These are phyloP conservation scores for Cephalopholis sonnerati DNA, from an alignment of 2,113 vertebrate species.

Conservation along the genomic window DNA sequence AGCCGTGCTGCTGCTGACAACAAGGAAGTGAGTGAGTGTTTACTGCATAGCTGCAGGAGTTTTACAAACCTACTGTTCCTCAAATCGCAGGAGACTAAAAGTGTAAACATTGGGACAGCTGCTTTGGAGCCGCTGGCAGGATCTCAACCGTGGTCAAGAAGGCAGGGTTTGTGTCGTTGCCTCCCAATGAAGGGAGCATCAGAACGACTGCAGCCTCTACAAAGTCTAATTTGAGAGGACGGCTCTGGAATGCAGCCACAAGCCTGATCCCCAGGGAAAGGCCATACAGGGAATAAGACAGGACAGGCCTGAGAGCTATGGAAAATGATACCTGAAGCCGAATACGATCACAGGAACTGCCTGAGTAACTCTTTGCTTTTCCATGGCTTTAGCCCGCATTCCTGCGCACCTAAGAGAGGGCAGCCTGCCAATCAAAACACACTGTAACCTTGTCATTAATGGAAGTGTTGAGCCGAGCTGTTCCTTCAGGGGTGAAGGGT, in stretches of 20 bases:
- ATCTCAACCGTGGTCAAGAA: constrained; percentile 76
- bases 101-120: constrained; percentile 83
- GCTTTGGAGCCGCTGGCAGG: constrained; percentile 75
- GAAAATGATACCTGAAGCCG: constrained; percentile 55
- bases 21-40: constrained; percentile 9
- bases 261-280: constrained; percentile 62
- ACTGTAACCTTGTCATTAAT: constrained; percentile 39
- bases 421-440: constrained; percentile 54
- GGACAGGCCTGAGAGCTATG: constrained; percentile 35
- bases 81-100: constrained; percentile 74
- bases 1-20: not conserved
- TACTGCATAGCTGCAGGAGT: constrained; percentile 76
- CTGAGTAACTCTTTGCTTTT: constrained; percentile 60
- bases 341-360: constrained; percentile 46
- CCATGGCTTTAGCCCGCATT: constrained; percentile 41
- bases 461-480: constrained; percentile 25
- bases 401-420: constrained; percentile 23
- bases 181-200: constrained; percentile 82
- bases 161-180: constrained; percentile 75
- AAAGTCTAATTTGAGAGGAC: constrained; percentile 79
- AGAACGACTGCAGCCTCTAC: constrained; percentile 75
- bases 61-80: constrained; percentile 80
- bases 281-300: constrained; percentile 53
- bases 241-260: constrained; percentile 74
- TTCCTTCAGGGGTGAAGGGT: constrained; percentile 26